Evolutionary conservation across 2,888 invertebrate genomes (phyloP).

Genomic region (Erannis defoliaria): DNA sequence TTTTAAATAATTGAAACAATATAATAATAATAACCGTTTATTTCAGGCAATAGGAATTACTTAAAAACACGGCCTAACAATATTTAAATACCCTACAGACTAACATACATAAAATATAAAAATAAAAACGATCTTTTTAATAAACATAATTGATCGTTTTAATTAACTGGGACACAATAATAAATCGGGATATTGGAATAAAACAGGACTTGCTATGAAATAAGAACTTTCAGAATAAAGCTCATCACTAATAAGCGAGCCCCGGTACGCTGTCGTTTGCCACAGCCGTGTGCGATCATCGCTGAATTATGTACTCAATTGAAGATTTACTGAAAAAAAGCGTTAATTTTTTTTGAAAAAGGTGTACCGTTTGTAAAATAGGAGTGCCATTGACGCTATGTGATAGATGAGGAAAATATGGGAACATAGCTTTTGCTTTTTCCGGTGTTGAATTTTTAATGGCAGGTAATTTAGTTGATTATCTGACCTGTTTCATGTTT

Average conservation of each 20-base stretch:
- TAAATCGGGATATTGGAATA: not conserved
- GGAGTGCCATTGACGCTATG: conserved; percentile 14
- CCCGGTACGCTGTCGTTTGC: conserved; percentile 47
- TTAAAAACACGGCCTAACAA: too few species aligned
- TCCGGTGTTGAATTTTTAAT: not conserved
- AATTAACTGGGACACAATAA: not conserved
- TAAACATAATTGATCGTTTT: too few species aligned
- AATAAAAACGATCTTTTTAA: too few species aligned
- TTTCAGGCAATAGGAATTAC: too few species aligned
- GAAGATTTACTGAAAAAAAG: conserved; percentile 49
- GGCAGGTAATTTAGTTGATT: not conserved
- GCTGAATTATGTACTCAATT: conserved; percentile 59
- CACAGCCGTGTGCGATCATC: conserved; percentile 64
- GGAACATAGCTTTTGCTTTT: conserved; percentile 5
- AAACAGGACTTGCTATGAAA: not conserved
- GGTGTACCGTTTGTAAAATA: conserved; percentile 21
- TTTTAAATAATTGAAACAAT: too few species aligned
- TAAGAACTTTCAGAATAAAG: not conserved
- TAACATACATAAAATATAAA: too few species aligned
- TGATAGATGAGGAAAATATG: conserved; percentile 18
- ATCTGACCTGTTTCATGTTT: too few species aligned
- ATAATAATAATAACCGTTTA: too few species aligned
- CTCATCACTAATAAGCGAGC: conserved; percentile 11
- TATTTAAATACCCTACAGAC: too few species aligned
- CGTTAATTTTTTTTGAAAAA: conserved; percentile 34